Conservation (phyloP, 1,140 invertebrate genomes). For the Thaumatotibia leucotreta region DNA sequence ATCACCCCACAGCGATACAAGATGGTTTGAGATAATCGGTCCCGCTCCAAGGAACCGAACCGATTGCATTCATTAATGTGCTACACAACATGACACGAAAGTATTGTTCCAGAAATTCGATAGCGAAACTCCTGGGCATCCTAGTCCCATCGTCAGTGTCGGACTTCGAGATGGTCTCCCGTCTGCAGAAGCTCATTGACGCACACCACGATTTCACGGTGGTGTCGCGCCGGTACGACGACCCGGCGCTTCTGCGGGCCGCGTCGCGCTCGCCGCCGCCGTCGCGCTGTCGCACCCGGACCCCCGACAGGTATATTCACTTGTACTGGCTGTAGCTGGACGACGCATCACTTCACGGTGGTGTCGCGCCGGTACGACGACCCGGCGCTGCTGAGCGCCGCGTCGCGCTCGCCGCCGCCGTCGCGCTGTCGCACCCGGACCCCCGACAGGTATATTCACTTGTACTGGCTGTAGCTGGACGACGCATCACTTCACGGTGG, state of each 20-base stretch:
- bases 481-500: too few species aligned
- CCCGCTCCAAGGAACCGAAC: too few species aligned
- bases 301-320: conserved; percentile 76
- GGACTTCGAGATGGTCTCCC: conserved; percentile 86
- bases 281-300: conserved; percentile 74
- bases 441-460: conserved; percentile 77
- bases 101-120: conserved; percentile 55
- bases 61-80: too few species aligned
- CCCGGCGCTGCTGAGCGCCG: conserved; percentile 76
- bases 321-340: conserved; percentile 85
- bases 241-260: conserved; percentile 77
- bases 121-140: conserved; percentile 77
- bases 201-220: conserved; percentile 87
- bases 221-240: conserved; percentile 83
- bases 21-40: too few species aligned
- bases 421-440: conserved; percentile 75
- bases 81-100: too few species aligned
- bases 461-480: too few species aligned
- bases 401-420: conserved; percentile 72
- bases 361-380: conserved; percentile 84
- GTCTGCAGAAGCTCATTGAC: conserved; percentile 85
- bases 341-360: conserved; percentile 85
- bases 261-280: conserved; percentile 74
- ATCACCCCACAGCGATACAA: too few species aligned
- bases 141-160: conserved; percentile 82